phyloP scores from a whole-genome alignment of 2,113 vertebrate species.

The Hydrolagus affinis region DNA sequence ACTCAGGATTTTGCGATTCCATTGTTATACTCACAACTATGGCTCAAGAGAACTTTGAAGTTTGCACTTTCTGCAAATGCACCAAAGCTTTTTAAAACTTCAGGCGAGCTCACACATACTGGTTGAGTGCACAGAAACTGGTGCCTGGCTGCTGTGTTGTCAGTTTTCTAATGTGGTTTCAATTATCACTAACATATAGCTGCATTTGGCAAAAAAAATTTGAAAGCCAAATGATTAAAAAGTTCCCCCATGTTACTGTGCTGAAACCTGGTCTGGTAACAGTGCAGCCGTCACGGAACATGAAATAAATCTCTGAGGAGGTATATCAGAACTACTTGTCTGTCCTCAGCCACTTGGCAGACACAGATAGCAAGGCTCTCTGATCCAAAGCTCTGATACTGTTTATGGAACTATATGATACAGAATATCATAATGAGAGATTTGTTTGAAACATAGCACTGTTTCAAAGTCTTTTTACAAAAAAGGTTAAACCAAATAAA shows the following conservation, averaged over 20 bases:
- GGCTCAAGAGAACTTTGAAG: not conserved
- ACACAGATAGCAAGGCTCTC: not conserved
- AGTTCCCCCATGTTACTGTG: conserved; percentile 1
- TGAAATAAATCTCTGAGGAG: conserved; percentile 22
- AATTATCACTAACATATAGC: conserved; percentile 25
- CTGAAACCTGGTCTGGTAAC: conserved; percentile 3
- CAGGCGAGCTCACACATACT: conserved; percentile 5
- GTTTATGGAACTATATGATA: not conserved
- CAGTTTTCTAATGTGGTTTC: conserved; percentile 9
- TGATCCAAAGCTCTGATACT: not conserved
- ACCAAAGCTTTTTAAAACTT: conserved; percentile 18
- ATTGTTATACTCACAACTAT: not conserved
- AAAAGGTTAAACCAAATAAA: not conserved
- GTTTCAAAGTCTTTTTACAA: not conserved
- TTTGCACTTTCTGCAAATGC: not conserved
- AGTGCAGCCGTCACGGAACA: not conserved
- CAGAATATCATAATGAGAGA: not conserved
- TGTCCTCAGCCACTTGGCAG: not conserved
- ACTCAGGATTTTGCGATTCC: not conserved
- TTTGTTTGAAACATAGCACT: not conserved
- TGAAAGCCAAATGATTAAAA: conserved; percentile 9
- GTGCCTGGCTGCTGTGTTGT: conserved; percentile 3
- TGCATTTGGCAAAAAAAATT: conserved; percentile 22
- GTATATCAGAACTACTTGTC: not conserved
- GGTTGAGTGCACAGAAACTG: conserved; percentile 3